A percentile compares a stretch with the other conserved stretches of the same genome.
Conservation (phyloP, 2,797 vertebrate genomes). For the Rhincodon typus region DNA sequence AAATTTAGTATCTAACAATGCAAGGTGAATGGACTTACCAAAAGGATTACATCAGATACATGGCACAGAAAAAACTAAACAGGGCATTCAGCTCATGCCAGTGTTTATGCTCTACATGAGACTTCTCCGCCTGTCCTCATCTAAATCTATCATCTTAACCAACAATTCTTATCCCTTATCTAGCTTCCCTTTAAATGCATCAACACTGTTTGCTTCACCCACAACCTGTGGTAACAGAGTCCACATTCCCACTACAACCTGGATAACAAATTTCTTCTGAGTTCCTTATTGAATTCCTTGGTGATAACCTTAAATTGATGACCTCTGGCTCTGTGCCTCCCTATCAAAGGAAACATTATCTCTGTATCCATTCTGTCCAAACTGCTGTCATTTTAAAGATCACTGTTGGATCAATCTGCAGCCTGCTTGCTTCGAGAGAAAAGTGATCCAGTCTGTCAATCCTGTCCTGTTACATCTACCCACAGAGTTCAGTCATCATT, state of each 20-base stretch:
- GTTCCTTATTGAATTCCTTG: neutral
- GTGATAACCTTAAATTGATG: neutral
- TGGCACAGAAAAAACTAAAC: neutral
- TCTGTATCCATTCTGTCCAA: neutral
- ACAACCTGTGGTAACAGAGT: no score
- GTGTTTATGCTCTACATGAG: neutral
- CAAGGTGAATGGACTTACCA: neutral
- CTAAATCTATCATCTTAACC: neutral
- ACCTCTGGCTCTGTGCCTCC: neutral
- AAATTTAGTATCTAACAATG: neutral
- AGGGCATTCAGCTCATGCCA: neutral
- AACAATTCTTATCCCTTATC: neutral
- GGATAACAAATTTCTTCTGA: neutral
- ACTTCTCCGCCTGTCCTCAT: neutral
- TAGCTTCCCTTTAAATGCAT: no score
- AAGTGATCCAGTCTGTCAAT: neutral
- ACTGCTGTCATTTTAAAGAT: neutral
- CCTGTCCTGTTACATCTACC: neutral
- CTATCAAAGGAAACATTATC: neutral
- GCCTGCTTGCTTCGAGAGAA: neutral
- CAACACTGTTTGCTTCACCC: no score
- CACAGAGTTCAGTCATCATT: neutral
- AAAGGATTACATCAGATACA: neutral
- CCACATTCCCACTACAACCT: no score
- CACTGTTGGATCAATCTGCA: neutral